Base-by-base conservation (phyloP, 1,140 invertebrate genomes). In the Aphaenogaster ashmeadi region DNA sequence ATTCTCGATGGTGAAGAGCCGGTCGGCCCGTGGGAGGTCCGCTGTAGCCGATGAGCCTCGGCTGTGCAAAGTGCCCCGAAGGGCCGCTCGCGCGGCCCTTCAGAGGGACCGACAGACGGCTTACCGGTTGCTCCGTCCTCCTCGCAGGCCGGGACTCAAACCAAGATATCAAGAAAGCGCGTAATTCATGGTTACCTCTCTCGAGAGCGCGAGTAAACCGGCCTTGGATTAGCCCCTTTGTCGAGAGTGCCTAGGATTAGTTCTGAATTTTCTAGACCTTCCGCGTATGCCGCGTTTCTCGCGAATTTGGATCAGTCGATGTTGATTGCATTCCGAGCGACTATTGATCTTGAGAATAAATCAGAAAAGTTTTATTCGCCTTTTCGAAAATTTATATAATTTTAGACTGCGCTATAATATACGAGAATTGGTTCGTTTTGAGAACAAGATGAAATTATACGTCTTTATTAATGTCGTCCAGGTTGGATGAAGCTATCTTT, bases 41-140 rank as follows among this genome's bases (percentile, higher is more conserved):
- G 81, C 86, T 89, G 90, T 89, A 91, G 91, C 92, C 93, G 93
- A 93, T 91, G 93, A 92, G 93, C 89, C 89, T 93, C 78, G 87
- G 92, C 91, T 94, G 93, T 94, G 92, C 90, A 94, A 94, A 94
- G 94, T 94, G 93, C 90, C 94, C 93, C 91, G 91, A 88, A 93
- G 94, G 91, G 91, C 87, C 90, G 85, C 88, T 90, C 87, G 78
- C 77, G 90, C 92, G 91, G 91, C 77, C 90, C 87, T 92, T 91
- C 90, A 89, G 74, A 85, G 84, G 79, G 78, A 87, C 92, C 92
- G 92, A 92, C 90, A 90, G 89, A 89, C 92, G 69, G 78, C 79
- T 90, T 74, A 64, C 85, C 54, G 72, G 86, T 79, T 87, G 88
- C 75, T 81, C 47, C 36, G 52, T 47, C 71, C 86, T 74, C 41